Conservation (phyloP, 2,113 vertebrate genomes). For the Salvelinus namaycush region DNA sequence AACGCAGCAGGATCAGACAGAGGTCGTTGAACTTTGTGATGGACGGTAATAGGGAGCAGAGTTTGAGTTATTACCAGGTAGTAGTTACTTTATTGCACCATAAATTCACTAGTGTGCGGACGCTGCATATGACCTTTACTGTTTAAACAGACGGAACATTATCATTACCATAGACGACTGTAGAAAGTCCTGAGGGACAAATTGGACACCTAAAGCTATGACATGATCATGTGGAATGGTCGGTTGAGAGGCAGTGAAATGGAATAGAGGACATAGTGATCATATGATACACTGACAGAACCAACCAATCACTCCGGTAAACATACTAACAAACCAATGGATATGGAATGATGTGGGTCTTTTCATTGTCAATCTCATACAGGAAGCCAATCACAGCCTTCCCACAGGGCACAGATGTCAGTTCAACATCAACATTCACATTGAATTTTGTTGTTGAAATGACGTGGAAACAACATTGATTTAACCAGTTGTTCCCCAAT, state of each 20-base stretch:
- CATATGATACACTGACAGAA: neutral
- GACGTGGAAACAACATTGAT: no score
- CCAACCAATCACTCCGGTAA: neutral
- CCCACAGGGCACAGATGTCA: no score
- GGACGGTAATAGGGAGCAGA: neutral
- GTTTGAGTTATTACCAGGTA: neutral
- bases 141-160: neutral
- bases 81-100: neutral
- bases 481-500: no score
- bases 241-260: neutral
- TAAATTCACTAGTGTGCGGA: conserved; percentile 12
- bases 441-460: no score
- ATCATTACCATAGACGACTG: neutral
- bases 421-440: no score
- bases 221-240: neutral
- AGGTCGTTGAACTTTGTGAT: neutral
- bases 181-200: no score
- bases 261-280: neutral
- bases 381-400: neutral
- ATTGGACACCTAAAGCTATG: neutral
- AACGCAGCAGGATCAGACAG: neutral
- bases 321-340: neutral
- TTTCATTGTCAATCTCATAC: neutral
- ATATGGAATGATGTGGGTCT: neutral
- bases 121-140: neutral